Conservation (phyloP, 2,888 invertebrate species). For the Oligia latruncula region DNA sequence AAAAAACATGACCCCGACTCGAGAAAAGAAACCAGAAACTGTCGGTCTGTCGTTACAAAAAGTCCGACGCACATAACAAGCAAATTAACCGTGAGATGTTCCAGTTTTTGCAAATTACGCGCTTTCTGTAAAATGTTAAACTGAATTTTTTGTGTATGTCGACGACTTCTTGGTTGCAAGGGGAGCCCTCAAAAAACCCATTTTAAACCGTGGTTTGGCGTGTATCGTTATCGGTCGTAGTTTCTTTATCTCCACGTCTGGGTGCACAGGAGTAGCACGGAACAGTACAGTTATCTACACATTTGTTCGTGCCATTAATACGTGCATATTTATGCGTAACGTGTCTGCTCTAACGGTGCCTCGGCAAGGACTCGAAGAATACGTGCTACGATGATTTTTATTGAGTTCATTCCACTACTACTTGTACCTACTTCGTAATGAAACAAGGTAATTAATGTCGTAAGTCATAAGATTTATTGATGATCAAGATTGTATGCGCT, state of each 20-base stretch:
- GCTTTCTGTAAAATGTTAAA: constrained; percentile 59
- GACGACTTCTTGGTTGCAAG: constrained; percentile 18
- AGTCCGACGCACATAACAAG: constrained; percentile 70
- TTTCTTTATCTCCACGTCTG: constrained; percentile 76
- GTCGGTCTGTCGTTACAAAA: constrained; percentile 66
- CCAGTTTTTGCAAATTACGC: constrained; percentile 71
- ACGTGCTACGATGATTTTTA: constrained; percentile 74
- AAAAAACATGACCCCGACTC: constrained; percentile 71
- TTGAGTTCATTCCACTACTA: constrained; percentile 55
- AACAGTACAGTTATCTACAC: constrained; percentile 86
- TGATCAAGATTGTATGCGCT: constrained; percentile 64
- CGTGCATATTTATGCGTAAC: constrained; percentile 88
- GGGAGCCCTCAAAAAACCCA: neutral
- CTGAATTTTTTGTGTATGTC: constrained; percentile 37
- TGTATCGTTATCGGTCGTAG: constrained; percentile 70
- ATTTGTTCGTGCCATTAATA: constrained; percentile 85
- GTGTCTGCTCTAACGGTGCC: constrained; percentile 86
- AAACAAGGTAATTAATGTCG: constrained; percentile 69
- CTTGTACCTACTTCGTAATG: constrained; percentile 44
- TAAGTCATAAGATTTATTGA: constrained; percentile 65
- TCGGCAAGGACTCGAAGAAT: constrained; percentile 82
- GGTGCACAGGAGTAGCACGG: constrained; percentile 78
- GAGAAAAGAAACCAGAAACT: constrained; percentile 72
- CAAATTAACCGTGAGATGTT: constrained; percentile 76
- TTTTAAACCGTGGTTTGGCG: constrained; percentile 30